A percentile compares a stretch with the other conserved stretches of the same genome.
Evolutionary conservation across 2,888 invertebrate species (phyloP).

Genomic region (Penaeus monodon): DNA sequence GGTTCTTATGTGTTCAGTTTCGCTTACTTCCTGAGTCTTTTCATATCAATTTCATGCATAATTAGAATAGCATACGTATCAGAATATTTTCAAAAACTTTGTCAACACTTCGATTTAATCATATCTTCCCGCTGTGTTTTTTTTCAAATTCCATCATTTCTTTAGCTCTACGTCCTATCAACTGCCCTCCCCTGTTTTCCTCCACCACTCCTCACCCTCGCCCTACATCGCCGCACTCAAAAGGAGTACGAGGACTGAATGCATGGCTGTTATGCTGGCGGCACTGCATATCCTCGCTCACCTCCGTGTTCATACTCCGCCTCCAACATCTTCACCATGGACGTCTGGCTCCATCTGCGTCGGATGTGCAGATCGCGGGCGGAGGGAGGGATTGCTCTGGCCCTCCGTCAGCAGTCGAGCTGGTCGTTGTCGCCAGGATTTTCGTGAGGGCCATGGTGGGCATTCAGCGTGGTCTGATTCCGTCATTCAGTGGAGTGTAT

Average conservation of each 20-base stretch:
- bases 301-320: conserved; percentile 73
- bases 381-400: not conserved
- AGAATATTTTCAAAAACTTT: too few species aligned
- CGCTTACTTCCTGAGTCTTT: too few species aligned
- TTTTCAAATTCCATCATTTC: too few species aligned
- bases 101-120: too few species aligned
- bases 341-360: conserved; percentile 70
- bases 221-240: not conserved
- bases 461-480: conserved; percentile 71
- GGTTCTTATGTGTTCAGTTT: too few species aligned
- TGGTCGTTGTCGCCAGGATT: conserved; percentile 66
- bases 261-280: conserved; percentile 73
- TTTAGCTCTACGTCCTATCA: too few species aligned
- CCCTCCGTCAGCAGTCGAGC: conserved; percentile 67
- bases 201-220: too few species aligned
- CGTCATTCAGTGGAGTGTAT: conserved; percentile 71
- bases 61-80: too few species aligned
- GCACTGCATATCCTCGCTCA: conserved; percentile 72
- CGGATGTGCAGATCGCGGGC: not conserved
- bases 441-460: conserved; percentile 68
- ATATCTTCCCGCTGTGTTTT: too few species aligned
- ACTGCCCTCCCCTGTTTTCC: too few species aligned
- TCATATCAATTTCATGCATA: too few species aligned
- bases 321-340: conserved; percentile 73
- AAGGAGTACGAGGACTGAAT: conserved; percentile 71